phyloP scores from a whole-genome alignment of 2,888 invertebrate species.

The Eupelmus urozonus region DNA sequence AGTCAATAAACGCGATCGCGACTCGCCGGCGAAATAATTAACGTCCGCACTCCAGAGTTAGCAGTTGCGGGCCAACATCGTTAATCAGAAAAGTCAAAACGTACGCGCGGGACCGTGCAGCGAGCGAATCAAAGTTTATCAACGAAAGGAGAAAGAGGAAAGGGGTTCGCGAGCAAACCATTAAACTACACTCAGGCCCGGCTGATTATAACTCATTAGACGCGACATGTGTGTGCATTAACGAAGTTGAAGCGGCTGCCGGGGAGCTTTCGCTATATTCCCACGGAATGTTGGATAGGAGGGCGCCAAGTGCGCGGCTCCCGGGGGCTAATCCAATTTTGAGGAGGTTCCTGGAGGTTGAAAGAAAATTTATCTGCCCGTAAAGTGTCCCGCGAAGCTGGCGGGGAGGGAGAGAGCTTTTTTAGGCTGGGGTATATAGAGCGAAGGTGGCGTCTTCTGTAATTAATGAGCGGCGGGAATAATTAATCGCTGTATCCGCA shows the following conservation, averaged over 20 bases:
- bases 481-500: not conserved
- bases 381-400: not conserved
- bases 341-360: not conserved
- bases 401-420: not conserved
- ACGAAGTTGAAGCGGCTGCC: constrained; percentile 64
- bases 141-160: constrained; percentile 23
- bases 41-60: too few relatives aligned
- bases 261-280: not conserved
- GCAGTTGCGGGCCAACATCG: constrained; percentile 13
- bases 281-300: not conserved
- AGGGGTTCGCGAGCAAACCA: constrained; percentile 68
- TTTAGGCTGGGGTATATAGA: not conserved
- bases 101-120: constrained; percentile 33
- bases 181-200: constrained; percentile 71
- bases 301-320: not conserved
- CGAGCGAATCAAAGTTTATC: constrained; percentile 56
- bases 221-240: constrained; percentile 69
- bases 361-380: constrained; percentile 25
- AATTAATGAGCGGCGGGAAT: constrained; percentile 1
- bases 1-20: too few relatives aligned
- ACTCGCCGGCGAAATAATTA: too few relatives aligned
- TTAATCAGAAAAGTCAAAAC: constrained; percentile 54
- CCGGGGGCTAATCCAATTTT: constrained; percentile 29
- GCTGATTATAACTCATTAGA: constrained; percentile 72
- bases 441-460: not conserved